phyloP scores from a whole-genome alignment of 2,797 vertebrate genomes.

The Atherinosoma microstoma region DNA sequence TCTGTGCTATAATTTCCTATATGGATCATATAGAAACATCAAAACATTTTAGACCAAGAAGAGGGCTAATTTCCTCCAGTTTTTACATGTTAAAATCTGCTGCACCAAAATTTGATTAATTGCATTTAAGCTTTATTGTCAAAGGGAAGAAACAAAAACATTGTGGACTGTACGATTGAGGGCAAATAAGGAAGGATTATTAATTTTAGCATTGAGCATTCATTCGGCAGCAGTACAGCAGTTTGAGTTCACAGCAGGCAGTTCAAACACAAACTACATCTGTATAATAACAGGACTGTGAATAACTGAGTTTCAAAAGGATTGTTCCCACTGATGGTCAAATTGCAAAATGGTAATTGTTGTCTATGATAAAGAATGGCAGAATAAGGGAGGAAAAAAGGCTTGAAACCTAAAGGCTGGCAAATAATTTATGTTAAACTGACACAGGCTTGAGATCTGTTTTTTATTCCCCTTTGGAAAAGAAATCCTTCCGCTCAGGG shows the following conservation, averaged over 20 bases:
- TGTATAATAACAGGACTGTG: not conserved
- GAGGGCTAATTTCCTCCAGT: too few relatives aligned
- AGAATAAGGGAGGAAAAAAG: not conserved
- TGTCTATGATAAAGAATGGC: not conserved
- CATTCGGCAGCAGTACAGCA: conserved; percentile 4
- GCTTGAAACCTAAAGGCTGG: not conserved
- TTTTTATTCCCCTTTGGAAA: not conserved
- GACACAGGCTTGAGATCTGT: not conserved
- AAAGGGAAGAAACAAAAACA: not conserved
- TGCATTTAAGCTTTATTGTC: not conserved
- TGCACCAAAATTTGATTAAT: too few relatives aligned
- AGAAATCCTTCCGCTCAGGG: not conserved
- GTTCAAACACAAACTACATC: not conserved
- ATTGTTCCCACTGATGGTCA: not conserved
- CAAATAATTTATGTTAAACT: not conserved
- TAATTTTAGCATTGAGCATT: too few relatives aligned
- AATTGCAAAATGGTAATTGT: too few relatives aligned
- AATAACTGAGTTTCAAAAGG: not conserved
- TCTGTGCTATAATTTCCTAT: not conserved
- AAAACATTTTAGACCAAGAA: too few relatives aligned
- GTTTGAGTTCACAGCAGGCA: not conserved
- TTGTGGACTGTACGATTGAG: too few relatives aligned
- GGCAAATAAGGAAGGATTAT: not conserved
- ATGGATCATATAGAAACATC: not conserved
- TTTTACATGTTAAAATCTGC: not conserved